Conservation (phyloP, 2,888 invertebrate species). For the Hirudinaria manillensis region DNA sequence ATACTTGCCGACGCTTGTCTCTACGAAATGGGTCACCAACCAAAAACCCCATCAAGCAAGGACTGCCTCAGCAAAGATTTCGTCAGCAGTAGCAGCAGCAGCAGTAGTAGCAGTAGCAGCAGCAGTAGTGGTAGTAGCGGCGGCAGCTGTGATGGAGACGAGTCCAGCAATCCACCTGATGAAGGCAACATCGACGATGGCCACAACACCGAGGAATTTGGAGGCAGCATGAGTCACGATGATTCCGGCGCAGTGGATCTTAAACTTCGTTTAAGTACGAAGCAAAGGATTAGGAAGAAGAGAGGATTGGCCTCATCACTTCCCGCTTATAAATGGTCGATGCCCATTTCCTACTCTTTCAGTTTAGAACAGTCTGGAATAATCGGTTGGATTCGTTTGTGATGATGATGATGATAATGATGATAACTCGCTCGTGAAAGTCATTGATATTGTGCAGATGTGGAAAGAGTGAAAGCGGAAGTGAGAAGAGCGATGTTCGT, state of each 20-base stretch:
- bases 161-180: neutral
- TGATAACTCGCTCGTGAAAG: neutral
- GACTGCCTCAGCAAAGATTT: neutral
- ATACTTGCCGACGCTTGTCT: no score
- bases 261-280: no score
- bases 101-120: neutral
- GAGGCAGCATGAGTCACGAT: neutral
- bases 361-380: no score
- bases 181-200: no score
- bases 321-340: neutral
- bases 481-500: slow-evolving; percentile 23
- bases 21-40: neutral
- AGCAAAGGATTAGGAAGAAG: neutral
- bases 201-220: neutral
- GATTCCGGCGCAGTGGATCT: neutral
- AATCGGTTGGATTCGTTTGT: neutral
- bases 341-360: neutral
- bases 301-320: neutral
- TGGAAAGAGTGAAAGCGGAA: slow-evolving; percentile 24
- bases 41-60: neutral
- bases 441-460: neutral
- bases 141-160: neutral
- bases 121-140: neutral
- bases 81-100: neutral
- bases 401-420: no score